phyloP scores from a whole-genome alignment of 2,797 vertebrate genomes.

The Denticeps clupeoides region DNA sequence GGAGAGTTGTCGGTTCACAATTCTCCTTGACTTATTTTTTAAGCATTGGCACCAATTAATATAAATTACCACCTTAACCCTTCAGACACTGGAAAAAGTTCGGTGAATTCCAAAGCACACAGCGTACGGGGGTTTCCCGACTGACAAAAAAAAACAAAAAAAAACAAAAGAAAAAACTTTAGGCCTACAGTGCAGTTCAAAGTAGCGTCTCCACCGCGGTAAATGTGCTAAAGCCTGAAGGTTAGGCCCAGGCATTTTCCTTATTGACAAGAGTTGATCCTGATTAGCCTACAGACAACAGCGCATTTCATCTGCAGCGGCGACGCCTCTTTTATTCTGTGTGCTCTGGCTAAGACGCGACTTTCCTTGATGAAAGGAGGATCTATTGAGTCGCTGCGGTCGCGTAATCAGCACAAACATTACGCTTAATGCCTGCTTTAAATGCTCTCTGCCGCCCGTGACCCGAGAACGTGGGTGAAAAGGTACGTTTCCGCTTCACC shows the following conservation, averaged over 20 bases:
- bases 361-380: not conserved
- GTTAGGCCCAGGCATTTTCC: not conserved
- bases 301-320: not conserved
- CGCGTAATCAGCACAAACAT: not conserved
- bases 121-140: not conserved
- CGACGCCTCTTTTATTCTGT: no score
- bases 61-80: not conserved
- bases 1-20: no score
- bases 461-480: no score
- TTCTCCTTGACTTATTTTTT: no score
- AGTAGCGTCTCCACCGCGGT: not conserved
- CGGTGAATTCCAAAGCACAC: conserved; percentile 8
- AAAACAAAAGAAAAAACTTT: not conserved
- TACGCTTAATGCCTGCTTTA: not conserved
- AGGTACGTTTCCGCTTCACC: no score
- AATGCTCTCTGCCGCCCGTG: not conserved
- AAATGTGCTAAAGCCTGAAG: not conserved
- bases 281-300: no score
- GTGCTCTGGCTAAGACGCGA: not conserved
- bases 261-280: not conserved
- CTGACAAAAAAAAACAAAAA: not conserved
- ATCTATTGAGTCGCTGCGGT: not conserved
- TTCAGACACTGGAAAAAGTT: conserved; percentile 8
- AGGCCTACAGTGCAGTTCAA: not conserved
- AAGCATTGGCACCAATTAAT: not conserved